Percentiles rank a stretch among this genome's conserved stretches.
These are phyloP conservation scores for Oncorhynchus kisutch DNA, from an alignment of 2,113 vertebrate species.

Conservation along the genomic window DNA sequence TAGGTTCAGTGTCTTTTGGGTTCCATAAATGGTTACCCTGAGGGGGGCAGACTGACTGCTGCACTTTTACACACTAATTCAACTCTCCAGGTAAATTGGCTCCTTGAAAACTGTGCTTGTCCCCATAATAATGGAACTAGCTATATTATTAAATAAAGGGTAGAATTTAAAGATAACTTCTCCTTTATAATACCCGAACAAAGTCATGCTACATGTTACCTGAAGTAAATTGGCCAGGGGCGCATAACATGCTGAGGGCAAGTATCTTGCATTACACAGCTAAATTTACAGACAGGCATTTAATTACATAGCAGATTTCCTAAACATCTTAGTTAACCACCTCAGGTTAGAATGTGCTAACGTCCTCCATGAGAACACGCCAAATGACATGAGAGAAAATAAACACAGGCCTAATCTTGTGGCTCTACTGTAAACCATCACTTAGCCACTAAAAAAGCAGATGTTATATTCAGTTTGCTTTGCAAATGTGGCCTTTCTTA, in stretches of 20 bases:
- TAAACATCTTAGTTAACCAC: not conserved
- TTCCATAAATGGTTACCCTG: too few species aligned
- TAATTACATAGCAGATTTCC: not conserved
- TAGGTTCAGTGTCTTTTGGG: too few species aligned
- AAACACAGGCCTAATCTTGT: constrained; percentile 33
- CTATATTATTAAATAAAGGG: not conserved
- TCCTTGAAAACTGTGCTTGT: too few species aligned
- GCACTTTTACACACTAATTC: too few species aligned
- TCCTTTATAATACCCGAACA: not conserved
- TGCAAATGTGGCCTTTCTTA: constrained; percentile 11
- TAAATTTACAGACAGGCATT: too few species aligned
- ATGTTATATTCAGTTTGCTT: constrained; percentile 48
- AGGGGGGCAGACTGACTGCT: too few species aligned
- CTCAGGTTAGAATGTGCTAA: constrained; percentile 5
- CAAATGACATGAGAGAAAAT: constrained; percentile 23
- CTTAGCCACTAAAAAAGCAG: constrained; percentile 10
- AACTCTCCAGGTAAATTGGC: too few species aligned
- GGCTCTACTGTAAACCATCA: constrained; percentile 30
- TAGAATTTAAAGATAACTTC: too few species aligned
- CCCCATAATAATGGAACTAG: too few species aligned
- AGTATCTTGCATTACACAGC: too few species aligned
- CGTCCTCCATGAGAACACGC: constrained; percentile 3
- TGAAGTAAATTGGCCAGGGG: not conserved
- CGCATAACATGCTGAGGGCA: not conserved
- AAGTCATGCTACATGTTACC: not conserved